Conservation (phyloP, 2,888 invertebrate genomes). For the Beris morrisii region DNA sequence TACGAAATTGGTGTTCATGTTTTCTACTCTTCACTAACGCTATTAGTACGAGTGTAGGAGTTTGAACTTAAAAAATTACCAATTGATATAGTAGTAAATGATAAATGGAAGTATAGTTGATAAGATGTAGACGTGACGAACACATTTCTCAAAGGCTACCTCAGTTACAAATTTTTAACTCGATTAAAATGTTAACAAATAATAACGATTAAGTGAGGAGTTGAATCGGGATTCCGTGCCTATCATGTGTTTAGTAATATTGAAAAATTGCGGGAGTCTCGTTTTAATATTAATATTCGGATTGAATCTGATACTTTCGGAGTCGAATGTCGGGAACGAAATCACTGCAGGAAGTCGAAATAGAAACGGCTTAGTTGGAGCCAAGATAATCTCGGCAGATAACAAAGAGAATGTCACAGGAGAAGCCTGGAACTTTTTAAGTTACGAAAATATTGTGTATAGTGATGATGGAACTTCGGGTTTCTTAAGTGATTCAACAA, state of each 20-base stretch:
- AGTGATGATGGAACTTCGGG: no score
- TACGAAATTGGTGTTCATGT: slow-evolving; percentile 24
- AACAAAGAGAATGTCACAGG: not conserved
- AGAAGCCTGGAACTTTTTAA: not conserved
- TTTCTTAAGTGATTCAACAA: not conserved
- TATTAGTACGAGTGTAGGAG: slow-evolving; percentile 27
- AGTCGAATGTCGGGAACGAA: not conserved
- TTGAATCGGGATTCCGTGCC: no score
- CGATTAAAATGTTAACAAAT: slow-evolving; percentile 13
- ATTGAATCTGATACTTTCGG: not conserved
- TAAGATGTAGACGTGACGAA: slow-evolving; percentile 31
- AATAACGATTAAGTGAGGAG: not conserved
- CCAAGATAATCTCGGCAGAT: not conserved
- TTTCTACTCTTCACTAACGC: slow-evolving; percentile 20
- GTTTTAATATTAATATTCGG: not conserved
- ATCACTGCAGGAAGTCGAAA: not conserved
- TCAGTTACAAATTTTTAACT: slow-evolving; percentile 5
- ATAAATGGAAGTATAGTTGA: slow-evolving; percentile 26
- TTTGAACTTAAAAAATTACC: slow-evolving; percentile 28
- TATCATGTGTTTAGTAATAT: no score
- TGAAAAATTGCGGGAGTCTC: no score
- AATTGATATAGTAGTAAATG: slow-evolving; percentile 24
- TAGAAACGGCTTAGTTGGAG: not conserved
- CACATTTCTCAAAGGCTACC: slow-evolving; percentile 6
- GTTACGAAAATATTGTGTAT: no score